Percentiles rank a stretch among this genome's conserved stretches.
phyloP scores from a whole-genome alignment of 2,797 vertebrate species.

The Tinamus major region DNA sequence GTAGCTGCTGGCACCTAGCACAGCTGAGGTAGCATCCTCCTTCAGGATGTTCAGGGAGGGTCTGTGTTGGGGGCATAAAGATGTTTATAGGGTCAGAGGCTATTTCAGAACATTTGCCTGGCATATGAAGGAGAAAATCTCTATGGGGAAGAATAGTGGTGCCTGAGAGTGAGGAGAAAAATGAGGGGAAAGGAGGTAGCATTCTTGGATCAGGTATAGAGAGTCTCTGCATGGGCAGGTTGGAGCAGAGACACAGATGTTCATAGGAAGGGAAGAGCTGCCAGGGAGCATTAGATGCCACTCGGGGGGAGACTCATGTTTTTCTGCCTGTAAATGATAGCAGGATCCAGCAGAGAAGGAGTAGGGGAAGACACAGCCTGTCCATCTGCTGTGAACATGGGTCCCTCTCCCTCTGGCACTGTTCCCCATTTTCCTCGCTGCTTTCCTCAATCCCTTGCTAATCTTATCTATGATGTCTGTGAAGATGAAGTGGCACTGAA shows the following conservation, averaged over 20 bases:
- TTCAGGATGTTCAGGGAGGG: neutral
- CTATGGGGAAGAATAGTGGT: neutral
- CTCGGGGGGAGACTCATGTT: neutral
- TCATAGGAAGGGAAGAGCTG: neutral
- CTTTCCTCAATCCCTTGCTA: slow-evolving; percentile 36
- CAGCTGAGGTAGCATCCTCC: rapidly evolving
- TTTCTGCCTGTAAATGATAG: neutral
- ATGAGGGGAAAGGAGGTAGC: neutral
- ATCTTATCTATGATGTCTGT: slow-evolving; percentile 74
- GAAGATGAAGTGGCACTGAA: slow-evolving; percentile 72
- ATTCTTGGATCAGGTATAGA: neutral
- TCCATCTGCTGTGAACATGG: neutral
- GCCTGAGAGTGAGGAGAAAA: neutral
- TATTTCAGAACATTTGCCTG: neutral
- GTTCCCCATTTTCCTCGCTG: neutral
- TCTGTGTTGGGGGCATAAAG: neutral
- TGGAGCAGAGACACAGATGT: neutral
- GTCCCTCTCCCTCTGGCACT: neutral
- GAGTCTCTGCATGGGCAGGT: neutral
- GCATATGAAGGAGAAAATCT: neutral
- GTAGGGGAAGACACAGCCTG: neutral
- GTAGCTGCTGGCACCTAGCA: neutral
- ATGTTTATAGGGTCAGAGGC: neutral
- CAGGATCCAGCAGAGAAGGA: neutral
- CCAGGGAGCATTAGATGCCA: neutral